Evolutionary conservation across 2,113 vertebrate species (phyloP).

Genomic region (Lycaon pictus): DNA sequence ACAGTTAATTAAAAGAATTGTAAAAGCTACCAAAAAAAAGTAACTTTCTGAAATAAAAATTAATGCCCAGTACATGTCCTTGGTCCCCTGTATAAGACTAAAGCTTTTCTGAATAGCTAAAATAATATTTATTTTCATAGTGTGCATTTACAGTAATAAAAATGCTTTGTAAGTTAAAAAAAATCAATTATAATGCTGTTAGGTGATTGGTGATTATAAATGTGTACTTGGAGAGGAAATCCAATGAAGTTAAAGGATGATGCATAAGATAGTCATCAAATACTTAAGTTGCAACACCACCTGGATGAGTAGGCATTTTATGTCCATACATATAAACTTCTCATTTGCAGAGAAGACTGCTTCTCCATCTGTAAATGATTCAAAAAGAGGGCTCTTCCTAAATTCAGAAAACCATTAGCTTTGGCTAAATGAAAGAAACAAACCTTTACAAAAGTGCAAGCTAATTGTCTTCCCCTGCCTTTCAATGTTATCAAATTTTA

Average conservation of each 20-base stretch:
- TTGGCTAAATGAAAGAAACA: conserved; percentile 55
- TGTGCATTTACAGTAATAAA: neutral
- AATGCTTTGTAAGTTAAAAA: conserved; percentile 2
- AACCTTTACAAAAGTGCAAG: neutral
- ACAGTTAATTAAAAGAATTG: neutral
- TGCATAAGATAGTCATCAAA: neutral
- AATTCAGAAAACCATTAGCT: conserved; percentile 56
- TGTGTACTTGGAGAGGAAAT: neutral
- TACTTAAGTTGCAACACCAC: neutral
- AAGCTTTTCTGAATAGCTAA: conserved; percentile 30
- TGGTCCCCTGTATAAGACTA: neutral
- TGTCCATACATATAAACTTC: neutral
- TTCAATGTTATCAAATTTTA: conserved; percentile 60
- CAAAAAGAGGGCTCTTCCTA: neutral
- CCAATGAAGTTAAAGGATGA: neutral
- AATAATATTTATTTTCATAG: neutral
- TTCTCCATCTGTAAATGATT: neutral
- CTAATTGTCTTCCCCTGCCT: conserved; percentile 42
- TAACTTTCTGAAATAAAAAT: conserved; percentile 61
- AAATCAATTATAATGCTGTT: neutral
- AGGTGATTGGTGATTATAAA: neutral
- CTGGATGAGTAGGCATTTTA: neutral
- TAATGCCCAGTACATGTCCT: neutral
- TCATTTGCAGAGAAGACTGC: neutral
- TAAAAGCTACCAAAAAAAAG: neutral